phyloP scores from a whole-genome alignment of 1,140 invertebrate genomes.

The Leptopilina clavipes region DNA sequence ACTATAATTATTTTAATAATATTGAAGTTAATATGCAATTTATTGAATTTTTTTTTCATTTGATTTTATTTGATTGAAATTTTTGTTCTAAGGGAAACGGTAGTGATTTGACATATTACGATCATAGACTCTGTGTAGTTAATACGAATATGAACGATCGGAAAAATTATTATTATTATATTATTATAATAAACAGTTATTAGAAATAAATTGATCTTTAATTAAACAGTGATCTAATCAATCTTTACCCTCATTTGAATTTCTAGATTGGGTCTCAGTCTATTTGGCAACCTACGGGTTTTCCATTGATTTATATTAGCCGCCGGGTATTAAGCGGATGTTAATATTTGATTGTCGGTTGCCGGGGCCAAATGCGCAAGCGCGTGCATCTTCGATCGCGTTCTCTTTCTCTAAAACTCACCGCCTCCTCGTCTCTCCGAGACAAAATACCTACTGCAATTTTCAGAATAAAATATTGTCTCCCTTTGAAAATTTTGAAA shows the following conservation, averaged over 20 bases:
- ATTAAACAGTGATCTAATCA: slow-evolving; percentile 14
- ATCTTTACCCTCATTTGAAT: slow-evolving; percentile 37
- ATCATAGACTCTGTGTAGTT: no score
- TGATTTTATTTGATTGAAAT: no score
- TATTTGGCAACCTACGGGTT: slow-evolving; percentile 21
- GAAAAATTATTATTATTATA: background rate
- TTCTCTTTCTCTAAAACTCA: slow-evolving; percentile 40
- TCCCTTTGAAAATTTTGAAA: background rate
- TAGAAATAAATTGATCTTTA: slow-evolving; percentile 12
- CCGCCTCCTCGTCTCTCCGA: slow-evolving; percentile 37
- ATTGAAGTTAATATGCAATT: no score
- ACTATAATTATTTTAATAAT: no score
- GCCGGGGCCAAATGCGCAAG: slow-evolving; percentile 53
- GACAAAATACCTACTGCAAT: slow-evolving; percentile 28
- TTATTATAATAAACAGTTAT: background rate
- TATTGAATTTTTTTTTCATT: no score
- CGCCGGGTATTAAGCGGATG: slow-evolving; percentile 51
- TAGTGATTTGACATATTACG: no score
- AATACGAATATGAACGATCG: no score
- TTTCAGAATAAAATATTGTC: slow-evolving; percentile 11
- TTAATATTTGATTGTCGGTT: slow-evolving; percentile 60
- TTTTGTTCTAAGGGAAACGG: no score
- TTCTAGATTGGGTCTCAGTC: slow-evolving; percentile 31
- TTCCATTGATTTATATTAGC: slow-evolving; percentile 30
- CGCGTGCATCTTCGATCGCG: slow-evolving; percentile 41